Evolutionary conservation across 2,888 invertebrate genomes (phyloP).

Genomic region (Parnassius orleans): DNA sequence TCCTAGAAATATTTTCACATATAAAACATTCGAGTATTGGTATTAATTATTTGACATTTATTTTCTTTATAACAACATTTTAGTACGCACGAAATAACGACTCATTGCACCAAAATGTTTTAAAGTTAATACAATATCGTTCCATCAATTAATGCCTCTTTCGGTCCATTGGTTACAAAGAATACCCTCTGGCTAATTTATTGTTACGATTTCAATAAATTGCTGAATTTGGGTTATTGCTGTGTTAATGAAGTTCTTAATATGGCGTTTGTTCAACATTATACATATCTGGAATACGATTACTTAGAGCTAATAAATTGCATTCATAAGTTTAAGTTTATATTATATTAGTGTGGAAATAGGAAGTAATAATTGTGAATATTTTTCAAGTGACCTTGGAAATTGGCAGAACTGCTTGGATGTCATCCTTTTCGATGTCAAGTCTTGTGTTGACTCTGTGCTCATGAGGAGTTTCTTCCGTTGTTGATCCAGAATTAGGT

Average conservation of each 20-base stretch:
- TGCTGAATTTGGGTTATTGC: conserved; percentile 54
- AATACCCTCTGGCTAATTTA: conserved; percentile 63
- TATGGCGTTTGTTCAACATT: background rate
- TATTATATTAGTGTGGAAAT: background rate
- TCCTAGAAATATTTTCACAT: too few species aligned
- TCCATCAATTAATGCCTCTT: conserved; percentile 60
- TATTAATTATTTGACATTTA: background rate
- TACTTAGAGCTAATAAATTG: too few species aligned
- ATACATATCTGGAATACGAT: background rate
- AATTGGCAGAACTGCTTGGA: conserved; percentile 95
- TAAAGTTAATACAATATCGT: conserved; percentile 65
- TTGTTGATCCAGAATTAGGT: conserved; percentile 54
- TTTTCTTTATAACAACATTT: background rate
- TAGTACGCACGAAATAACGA: conserved; percentile 1
- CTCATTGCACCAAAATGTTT: conserved; percentile 40
- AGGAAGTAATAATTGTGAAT: background rate
- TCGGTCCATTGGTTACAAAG: conserved; percentile 58
- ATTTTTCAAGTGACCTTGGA: conserved; percentile 85
- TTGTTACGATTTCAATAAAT: conserved; percentile 62
- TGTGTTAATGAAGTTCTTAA: conserved; percentile 43
- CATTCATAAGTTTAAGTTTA: too few species aligned
- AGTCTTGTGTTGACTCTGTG: conserved; percentile 89
- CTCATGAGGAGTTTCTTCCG: conserved; percentile 70
- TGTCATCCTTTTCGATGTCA: conserved; percentile 95
- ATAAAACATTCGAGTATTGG: too few species aligned